Evolutionary conservation across 2,888 invertebrate species (phyloP).

Genomic region (Acrobeloides nanus): DNA sequence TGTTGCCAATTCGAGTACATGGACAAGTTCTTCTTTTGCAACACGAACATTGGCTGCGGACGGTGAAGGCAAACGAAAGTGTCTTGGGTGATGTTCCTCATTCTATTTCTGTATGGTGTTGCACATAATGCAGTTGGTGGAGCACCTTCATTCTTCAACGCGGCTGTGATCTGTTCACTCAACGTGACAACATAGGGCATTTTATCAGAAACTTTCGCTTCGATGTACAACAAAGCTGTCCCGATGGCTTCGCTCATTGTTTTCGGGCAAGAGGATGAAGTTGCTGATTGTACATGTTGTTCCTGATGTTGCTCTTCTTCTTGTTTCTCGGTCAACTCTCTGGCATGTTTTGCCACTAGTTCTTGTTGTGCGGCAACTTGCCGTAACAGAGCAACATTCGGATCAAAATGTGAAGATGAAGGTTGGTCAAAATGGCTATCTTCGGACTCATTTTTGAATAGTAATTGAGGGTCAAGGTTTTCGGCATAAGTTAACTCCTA

Average conservation of each 20-base stretch:
- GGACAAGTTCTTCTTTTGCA: constrained; percentile 65
- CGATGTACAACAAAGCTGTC: constrained; percentile 16
- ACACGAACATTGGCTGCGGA: constrained; percentile 85
- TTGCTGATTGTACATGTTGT: too few species aligned
- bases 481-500: too few species aligned
- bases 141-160: constrained; percentile 7
- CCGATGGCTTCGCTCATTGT: constrained; percentile 23
- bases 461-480: too few species aligned
- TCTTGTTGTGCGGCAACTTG: too few species aligned
- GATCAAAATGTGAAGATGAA: too few species aligned
- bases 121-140: neutral
- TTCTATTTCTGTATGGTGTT: constrained; percentile 7
- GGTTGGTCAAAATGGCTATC: too few species aligned
- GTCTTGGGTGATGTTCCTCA: constrained; percentile 36
- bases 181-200: constrained; percentile 26
- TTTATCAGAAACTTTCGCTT: constrained; percentile 13
- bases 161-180: constrained; percentile 10
- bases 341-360: too few species aligned
- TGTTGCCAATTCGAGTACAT: constrained; percentile 86
- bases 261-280: constrained; percentile 8
- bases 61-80: constrained; percentile 87
- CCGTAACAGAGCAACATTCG: too few species aligned
- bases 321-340: too few species aligned
- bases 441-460: too few species aligned
- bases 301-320: too few species aligned